Percentiles rank a stretch among this genome's conserved stretches.
Evolutionary conservation across 2,113 vertebrate species (phyloP).

Genomic region (Periophthalmus modestus): DNA sequence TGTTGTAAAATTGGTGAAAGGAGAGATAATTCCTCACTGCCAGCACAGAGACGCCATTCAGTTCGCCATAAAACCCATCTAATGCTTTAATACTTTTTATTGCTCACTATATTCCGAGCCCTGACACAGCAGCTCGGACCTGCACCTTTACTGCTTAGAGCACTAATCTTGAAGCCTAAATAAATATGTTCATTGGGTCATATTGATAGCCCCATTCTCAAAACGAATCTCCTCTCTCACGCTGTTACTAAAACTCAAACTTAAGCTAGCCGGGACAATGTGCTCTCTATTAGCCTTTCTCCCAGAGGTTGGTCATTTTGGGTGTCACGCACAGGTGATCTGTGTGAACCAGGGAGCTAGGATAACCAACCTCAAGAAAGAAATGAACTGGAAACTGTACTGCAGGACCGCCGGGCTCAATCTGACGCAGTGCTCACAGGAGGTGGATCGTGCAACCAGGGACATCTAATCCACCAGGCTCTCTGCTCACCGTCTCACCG

Average conservation of each 20-base stretch:
- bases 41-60: background rate
- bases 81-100: constrained; percentile 14
- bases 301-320: constrained; percentile 33
- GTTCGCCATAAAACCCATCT: constrained; percentile 5
- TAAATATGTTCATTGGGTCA: constrained; percentile 7
- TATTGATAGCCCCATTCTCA: constrained; percentile 13
- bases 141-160: constrained; percentile 7
- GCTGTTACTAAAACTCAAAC: background rate
- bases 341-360: constrained; percentile 18
- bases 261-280: constrained; percentile 5
- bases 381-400: constrained; percentile 46
- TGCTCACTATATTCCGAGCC: background rate
- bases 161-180: constrained; percentile 7
- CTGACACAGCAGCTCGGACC: constrained; percentile 2
- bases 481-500: constrained; percentile 34
- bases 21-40: constrained; percentile 12
- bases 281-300: constrained; percentile 19
- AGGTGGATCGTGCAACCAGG: constrained; percentile 36
- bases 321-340: constrained; percentile 35
- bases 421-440: constrained; percentile 40
- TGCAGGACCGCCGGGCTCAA: constrained; percentile 40
- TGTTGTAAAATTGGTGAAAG: background rate
- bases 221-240: background rate
- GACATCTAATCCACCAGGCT: constrained; percentile 52
- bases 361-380: constrained; percentile 38